Evolutionary conservation across 2,113 vertebrate genomes (phyloP), one percentile per base, ranked within the genome.

Genomic region (Tichodroma muraria): DNA sequence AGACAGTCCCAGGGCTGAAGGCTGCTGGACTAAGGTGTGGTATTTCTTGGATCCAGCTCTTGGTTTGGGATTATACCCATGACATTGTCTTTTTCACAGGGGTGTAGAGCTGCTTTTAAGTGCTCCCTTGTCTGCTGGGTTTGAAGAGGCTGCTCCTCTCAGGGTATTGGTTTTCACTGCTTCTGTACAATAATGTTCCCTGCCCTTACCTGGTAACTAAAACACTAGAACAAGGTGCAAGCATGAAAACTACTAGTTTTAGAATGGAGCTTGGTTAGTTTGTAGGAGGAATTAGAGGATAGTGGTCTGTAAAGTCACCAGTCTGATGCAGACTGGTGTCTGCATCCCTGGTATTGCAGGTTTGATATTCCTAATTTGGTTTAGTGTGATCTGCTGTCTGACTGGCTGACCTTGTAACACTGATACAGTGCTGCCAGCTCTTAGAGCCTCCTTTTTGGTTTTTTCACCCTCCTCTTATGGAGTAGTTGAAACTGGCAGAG

Each of bases 401-500:
- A 30, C 40, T 76, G 70, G 13, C 44, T 91, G 84, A 91, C 75
- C 28, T 89, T 61, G 38, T 84, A 89, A 75, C 35, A 12, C 60
- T 80, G 80, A 56, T 71, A 78, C 6, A 44, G 28, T 47, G 60
- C 78, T 94, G 61, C 70, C 60, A 87, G 44, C 18, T 22, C 33
- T 40, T 60, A 47, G 6, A 68, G 44, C 19, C 22, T 45, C 10
- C 16, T 33, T 44, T 59, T 52, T n/a, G 7, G 10, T 27, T 63
- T 31, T 21, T 11, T 35, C 0, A 0, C 13, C 20, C 3, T 2
- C 6, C 13, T 66, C 30, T 33, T 38, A 53, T 2, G 10, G 11
- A 84, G 22, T 78, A 59, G 47, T 44, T 89, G 71, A 56, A 94
- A 88, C 52, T 47, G 30, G 38, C 54, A 70, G 52, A 77, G 57